Conservation (phyloP, 2,113 vertebrate species). For the Nycticorax nycticorax region DNA sequence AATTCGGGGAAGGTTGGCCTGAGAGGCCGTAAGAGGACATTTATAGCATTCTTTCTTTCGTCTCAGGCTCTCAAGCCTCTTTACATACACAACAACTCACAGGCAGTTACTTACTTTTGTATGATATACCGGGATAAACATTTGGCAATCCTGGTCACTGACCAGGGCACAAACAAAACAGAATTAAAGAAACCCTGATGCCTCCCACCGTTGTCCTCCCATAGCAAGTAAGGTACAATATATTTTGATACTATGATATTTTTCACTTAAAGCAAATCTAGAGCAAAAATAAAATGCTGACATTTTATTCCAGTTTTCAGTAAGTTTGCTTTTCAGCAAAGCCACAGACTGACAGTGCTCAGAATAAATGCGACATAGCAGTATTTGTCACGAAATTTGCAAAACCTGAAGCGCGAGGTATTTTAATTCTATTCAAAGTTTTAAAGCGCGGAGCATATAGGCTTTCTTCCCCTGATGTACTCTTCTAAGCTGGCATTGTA, state of each 20-base stretch:
- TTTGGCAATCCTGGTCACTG: background rate
- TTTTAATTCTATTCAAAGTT: constrained; percentile 47
- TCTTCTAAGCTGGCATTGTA: constrained; percentile 46
- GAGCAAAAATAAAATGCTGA: background rate
- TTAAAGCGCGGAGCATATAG: constrained; percentile 8
- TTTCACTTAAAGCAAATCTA: background rate
- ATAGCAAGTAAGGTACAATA: background rate
- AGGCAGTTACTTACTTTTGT: background rate
- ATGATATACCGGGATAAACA: background rate
- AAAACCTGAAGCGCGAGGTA: background rate
- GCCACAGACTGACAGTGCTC: background rate
- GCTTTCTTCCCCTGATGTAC: constrained; percentile 34
- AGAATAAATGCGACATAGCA: background rate
- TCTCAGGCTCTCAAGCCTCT: background rate
- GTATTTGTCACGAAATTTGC: background rate
- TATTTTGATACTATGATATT: background rate
- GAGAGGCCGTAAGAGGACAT: background rate
- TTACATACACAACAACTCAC: background rate
- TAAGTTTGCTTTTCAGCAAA: background rate
- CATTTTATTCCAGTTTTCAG: background rate
- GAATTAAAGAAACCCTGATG: background rate
- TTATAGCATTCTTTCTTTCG: background rate
- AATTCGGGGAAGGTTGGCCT: background rate
- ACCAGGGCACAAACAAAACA: background rate
- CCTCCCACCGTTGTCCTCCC: background rate